Evolutionary conservation across 1,140 invertebrate genomes (phyloP).

Genomic region (Solenopsis fugax): DNA sequence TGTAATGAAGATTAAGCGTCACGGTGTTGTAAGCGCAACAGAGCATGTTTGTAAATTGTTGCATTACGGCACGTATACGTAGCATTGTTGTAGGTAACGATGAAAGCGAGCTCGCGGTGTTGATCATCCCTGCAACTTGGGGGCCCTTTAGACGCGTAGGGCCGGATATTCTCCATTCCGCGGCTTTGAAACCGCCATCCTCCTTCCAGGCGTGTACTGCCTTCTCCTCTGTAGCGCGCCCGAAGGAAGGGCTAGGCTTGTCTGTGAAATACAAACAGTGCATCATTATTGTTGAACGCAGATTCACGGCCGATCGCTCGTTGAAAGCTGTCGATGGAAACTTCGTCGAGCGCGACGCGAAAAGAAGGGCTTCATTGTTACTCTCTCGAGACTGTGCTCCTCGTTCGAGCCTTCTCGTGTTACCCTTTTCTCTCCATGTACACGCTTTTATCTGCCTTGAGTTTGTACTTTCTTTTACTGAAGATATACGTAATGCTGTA

Average conservation of each 20-base stretch:
- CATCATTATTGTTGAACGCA: slow-evolving; percentile 79
- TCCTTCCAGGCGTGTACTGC: slow-evolving; percentile 7
- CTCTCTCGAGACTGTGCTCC: slow-evolving; percentile 22
- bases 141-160: slow-evolving; percentile 21
- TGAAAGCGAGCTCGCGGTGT: slow-evolving; percentile 34
- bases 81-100: slow-evolving; percentile 13
- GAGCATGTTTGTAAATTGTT: slow-evolving; percentile 50
- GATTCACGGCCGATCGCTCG: slow-evolving; percentile 78
- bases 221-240: slow-evolving; percentile 22
- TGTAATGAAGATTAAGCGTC: slow-evolving; percentile 53
- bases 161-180: slow-evolving; percentile 40
- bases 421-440: slow-evolving; percentile 2
- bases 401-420: slow-evolving; percentile 46
- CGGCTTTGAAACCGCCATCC: slow-evolving; percentile 49
- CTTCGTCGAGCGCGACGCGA: slow-evolving; percentile 74
- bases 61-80: slow-evolving; percentile 1
- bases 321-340: slow-evolving; percentile 75
- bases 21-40: not conserved
- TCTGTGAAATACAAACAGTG: slow-evolving; percentile 68
- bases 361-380: slow-evolving; percentile 76
- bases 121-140: slow-evolving; percentile 45
- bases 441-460: not conserved
- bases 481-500: slow-evolving; percentile 59
- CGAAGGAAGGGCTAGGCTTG: not conserved
- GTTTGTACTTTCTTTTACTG: not conserved